Conservation (phyloP, 2,888 invertebrate genomes). For the Drosophila buzzatii region DNA sequence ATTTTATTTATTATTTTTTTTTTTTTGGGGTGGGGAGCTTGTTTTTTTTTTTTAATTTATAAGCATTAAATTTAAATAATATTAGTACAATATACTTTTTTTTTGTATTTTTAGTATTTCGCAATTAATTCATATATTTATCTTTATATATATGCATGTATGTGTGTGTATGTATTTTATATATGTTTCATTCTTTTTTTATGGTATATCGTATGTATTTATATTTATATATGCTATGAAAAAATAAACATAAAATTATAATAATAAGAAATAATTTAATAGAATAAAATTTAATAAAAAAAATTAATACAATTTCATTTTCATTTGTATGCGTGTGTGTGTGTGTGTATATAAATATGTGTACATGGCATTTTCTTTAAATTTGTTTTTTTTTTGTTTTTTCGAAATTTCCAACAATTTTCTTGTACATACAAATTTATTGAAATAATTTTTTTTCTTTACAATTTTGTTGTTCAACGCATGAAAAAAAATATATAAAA, state of each 20-base stretch:
- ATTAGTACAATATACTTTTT: conserved; percentile 65
- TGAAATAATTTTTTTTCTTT: conserved; percentile 15
- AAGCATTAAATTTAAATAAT: conserved; percentile 64
- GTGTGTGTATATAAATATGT: conserved; percentile 62
- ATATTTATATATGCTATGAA: conserved; percentile 59
- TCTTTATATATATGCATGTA: conserved; percentile 18
- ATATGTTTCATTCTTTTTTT: conserved; percentile 2
- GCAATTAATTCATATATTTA: conserved; percentile 51
- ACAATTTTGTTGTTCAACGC: conserved; percentile 20
- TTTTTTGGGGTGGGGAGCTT: conserved; percentile 9
- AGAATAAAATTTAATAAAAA: conserved; percentile 69
- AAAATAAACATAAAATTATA: conserved; percentile 69
- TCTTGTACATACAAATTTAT: conserved; percentile 66
- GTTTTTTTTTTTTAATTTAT: conserved; percentile 43
- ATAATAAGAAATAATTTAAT: conserved; percentile 79
- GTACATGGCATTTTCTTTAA: conserved; percentile 61
- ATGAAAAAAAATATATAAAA: conserved; percentile 22
- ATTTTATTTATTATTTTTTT: conserved; percentile 37
- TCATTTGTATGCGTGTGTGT: conserved; percentile 31
- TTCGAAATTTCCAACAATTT: conserved; percentile 46
- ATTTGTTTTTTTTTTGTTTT: conserved; percentile 9
- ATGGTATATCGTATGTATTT: conserved; percentile 40
- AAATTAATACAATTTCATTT: conserved; percentile 77
- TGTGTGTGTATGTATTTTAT: conserved; percentile 1
- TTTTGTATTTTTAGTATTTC: conserved; percentile 42